These are phyloP conservation scores for Macroteleia sp. DNA, from an alignment of 2,888 invertebrate genomes.

Conservation along the genomic window DNA sequence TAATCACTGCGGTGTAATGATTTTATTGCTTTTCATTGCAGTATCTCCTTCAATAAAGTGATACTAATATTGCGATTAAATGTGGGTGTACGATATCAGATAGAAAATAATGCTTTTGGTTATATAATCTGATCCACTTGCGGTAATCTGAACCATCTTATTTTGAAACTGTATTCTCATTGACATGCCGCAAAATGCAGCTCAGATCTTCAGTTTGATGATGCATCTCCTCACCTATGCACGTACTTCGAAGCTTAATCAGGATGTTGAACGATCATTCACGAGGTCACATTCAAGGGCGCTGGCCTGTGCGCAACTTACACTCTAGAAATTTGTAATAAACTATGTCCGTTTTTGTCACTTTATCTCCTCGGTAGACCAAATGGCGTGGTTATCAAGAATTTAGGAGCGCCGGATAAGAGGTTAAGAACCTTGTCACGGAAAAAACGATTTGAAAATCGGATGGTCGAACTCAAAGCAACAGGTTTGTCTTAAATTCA, in stretches of 20 bases:
- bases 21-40: no score
- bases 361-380: neutral
- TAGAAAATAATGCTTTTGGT: no score
- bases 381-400: slow-evolving; percentile 15
- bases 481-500: slow-evolving; percentile 49
- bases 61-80: no score
- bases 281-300: slow-evolving; percentile 31
- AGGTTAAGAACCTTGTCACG: slow-evolving; percentile 13
- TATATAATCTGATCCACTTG: no score
- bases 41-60: no score
- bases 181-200: slow-evolving; percentile 43
- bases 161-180: slow-evolving; percentile 38
- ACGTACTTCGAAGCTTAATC: slow-evolving; percentile 41
- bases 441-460: slow-evolving; percentile 8
- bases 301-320: slow-evolving; percentile 3
- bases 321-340: slow-evolving; percentile 14
- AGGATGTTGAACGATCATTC: slow-evolving; percentile 25
- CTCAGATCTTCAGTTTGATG: slow-evolving; percentile 42
- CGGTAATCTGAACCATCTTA: no score
- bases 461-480: slow-evolving; percentile 27
- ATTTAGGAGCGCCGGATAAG: slow-evolving; percentile 10
- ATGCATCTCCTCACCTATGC: slow-evolving; percentile 19
- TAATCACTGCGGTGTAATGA: no score
- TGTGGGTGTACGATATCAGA: no score
- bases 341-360: slow-evolving; percentile 28